Conservation (phyloP, 2,888 invertebrate genomes). For the Torymus tubicola region DNA sequence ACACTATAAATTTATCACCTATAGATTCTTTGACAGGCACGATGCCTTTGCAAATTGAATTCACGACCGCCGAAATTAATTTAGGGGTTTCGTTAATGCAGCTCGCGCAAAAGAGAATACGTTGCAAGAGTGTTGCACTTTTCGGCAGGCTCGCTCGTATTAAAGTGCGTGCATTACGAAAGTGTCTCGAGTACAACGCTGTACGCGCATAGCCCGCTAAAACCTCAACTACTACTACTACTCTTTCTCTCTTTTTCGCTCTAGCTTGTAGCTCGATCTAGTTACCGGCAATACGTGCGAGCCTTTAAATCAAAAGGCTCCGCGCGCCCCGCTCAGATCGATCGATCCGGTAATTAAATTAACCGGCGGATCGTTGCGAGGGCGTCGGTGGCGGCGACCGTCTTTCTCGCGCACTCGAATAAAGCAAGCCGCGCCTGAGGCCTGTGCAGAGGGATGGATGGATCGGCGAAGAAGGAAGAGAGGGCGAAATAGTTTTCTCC, state of each 20-base stretch:
- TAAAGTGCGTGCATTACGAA: constrained; percentile 14
- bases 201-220: neutral
- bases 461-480: constrained; percentile 1
- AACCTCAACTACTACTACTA: too few species aligned
- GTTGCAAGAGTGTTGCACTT: too few species aligned
- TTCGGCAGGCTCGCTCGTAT: neutral
- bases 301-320: constrained; percentile 49
- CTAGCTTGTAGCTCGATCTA: neutral
- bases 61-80: constrained; percentile 10
- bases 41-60: constrained; percentile 25
- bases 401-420: neutral
- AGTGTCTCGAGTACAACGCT: constrained; percentile 11
- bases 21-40: constrained; percentile 22
- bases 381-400: constrained; percentile 10
- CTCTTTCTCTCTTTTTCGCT: too few species aligned
- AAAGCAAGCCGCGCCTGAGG: neutral
- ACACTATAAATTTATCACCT: constrained; percentile 13
- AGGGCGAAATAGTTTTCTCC: constrained; percentile 35
- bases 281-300: constrained; percentile 8
- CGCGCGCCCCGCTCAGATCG: constrained; percentile 21
- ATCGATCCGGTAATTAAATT: constrained; percentile 55
- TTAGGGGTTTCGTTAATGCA: constrained; percentile 24
- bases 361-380: constrained; percentile 44
- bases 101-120: neutral
- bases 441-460: constrained; percentile 16